Evolutionary conservation across 1,140 invertebrate species (phyloP).

Genomic region (Glossosoma conforme): DNA sequence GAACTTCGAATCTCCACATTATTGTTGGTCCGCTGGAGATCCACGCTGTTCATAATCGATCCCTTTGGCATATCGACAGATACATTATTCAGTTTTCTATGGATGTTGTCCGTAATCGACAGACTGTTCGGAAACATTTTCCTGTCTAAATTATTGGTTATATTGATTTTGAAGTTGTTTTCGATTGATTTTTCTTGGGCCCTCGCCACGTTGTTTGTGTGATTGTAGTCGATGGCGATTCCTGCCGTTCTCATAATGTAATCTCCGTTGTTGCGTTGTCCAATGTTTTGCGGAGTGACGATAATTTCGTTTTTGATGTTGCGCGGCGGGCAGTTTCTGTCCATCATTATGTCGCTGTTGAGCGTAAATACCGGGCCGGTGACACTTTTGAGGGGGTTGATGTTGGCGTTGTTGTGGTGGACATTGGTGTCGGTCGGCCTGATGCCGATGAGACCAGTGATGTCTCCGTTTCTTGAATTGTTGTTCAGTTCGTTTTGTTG

Average conservation of each 20-base stretch:
- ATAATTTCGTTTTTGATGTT: constrained; percentile 24
- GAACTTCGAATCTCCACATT: constrained; percentile 26
- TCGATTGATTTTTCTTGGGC: constrained; percentile 23
- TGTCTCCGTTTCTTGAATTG: constrained; percentile 24
- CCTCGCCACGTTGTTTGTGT: constrained; percentile 11
- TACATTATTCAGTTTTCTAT: constrained; percentile 23
- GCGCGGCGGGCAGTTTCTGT: constrained; percentile 7
- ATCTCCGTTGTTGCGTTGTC: constrained; percentile 26
- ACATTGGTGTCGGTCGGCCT: constrained; percentile 15
- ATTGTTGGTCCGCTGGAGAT: constrained; percentile 13
- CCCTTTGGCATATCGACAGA: constrained; percentile 1
- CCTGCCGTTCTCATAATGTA: constrained; percentile 16
- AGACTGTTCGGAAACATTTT: constrained; percentile 22
- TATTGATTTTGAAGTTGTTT: constrained; percentile 13
- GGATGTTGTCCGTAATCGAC: constrained; percentile 7
- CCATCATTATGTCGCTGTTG: constrained; percentile 8
- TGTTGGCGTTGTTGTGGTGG: constrained; percentile 7
- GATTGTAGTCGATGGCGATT: constrained; percentile 16
- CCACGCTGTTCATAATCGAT: constrained; percentile 10
- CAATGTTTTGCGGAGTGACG: constrained; percentile 19
- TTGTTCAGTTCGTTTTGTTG: constrained; percentile 22
- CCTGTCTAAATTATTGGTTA: constrained; percentile 21
- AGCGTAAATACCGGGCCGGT: constrained; percentile 20
- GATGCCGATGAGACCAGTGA: constrained; percentile 16
- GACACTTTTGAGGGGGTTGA: constrained; percentile 23